A percentile compares a stretch with the other conserved stretches of the same genome.
phyloP scores from a whole-genome alignment of 2,797 vertebrate species.

The Xyrichtys novacula region DNA sequence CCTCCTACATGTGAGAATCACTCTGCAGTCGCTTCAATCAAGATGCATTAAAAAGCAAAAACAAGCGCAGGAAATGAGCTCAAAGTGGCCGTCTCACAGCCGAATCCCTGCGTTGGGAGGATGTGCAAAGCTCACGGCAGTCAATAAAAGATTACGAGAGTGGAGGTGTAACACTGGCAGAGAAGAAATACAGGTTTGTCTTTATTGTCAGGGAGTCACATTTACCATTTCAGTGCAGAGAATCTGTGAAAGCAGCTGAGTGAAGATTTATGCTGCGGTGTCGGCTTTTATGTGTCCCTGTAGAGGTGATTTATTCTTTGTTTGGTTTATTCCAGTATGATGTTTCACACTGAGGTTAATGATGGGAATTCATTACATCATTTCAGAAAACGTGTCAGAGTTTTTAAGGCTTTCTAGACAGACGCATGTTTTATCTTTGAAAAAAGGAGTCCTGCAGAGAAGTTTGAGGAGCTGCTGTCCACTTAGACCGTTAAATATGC shows the following conservation, averaged over 20 bases:
- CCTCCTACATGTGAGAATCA: background rate
- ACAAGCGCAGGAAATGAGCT: too few species aligned
- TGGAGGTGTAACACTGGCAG: background rate
- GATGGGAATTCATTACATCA: too few species aligned
- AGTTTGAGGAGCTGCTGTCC: too few species aligned
- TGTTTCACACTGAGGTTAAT: background rate
- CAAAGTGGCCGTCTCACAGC: background rate
- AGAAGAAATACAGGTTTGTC: background rate
- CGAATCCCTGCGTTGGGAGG: background rate
- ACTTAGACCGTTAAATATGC: too few species aligned
- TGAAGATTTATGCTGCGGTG: background rate
- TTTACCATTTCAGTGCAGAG: background rate
- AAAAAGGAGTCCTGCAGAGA: too few species aligned
- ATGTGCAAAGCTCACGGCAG: background rate
- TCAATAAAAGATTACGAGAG: background rate
- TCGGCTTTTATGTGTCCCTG: background rate
- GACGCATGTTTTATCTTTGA: too few species aligned
- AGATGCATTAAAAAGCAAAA: background rate
- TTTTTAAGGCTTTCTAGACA: too few species aligned
- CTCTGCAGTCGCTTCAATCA: background rate
- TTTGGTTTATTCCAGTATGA: background rate
- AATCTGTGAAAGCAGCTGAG: background rate
- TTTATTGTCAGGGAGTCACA: background rate
- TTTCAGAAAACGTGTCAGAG: too few species aligned
- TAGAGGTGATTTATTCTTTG: background rate